Evolutionary conservation across 2,113 vertebrate species (phyloP), one percentile per base, ranked within the genome.

Genomic region (Leucoraja erinaceus): DNA sequence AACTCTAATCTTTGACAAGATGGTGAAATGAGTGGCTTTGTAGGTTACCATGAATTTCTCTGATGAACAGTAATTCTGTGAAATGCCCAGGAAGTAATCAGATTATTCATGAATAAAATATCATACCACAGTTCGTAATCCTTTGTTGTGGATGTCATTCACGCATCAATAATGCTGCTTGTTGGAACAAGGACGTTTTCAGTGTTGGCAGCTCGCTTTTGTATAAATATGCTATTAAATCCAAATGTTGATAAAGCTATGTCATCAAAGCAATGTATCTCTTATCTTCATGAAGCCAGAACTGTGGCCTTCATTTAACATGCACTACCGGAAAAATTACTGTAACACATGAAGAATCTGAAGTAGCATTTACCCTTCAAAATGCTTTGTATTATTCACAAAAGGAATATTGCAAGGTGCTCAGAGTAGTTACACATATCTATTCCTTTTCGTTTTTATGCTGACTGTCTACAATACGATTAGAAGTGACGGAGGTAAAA

Each of bases 11-110:
- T 54, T 83, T 83, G 79, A 83, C 54, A 83, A 83, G 47, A 83
- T 83, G 47, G 79, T 83, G 79, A 56, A 83, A 83, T 56, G 47
- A 83, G 79, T 25, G 20, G 79, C 22, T 83, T 56, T 77, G 75
- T 33, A 3, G 16, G n/a, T 16, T 77, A 33, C 16, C n/a, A 33
- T 77, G 75, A 77, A 61, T 63, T 31, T 86, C 28, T 31, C 0
- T 16, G 83, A 31, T 6, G n/a, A 31, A 22, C 20, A 56, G 22
- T 63, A 63, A 63, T 88, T 88, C n/a, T 88, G 25, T 31, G 20
- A 88, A 88, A 63, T 18, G 61, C n/a, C 14, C 5, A 31, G 59
- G n/a, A n/a, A 66, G n/a, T 66, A 7, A 88, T n/a, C 5, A 86
- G 83, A 63, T 86, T 31, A 63, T 86, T n/a, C 28, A n/a, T 86